A percentile compares a stretch with the other conserved stretches of the same genome.
These are phyloP conservation scores for Zapus hudsonius DNA, from an alignment of 2,113 vertebrate genomes.

Conservation along the genomic window DNA sequence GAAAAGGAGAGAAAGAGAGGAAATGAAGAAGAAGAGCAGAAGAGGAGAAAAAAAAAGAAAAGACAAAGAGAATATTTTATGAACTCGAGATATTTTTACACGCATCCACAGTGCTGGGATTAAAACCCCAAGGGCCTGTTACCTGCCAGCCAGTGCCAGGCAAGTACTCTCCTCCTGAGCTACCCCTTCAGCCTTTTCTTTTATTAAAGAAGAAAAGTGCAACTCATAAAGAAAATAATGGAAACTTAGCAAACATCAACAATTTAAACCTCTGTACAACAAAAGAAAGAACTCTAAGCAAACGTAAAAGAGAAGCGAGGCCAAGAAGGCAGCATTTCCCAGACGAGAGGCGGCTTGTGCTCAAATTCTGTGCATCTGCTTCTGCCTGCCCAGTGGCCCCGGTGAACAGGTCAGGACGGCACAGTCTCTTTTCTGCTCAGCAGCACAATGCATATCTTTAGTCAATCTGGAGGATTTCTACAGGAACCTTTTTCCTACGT, in stretches of 20 bases:
- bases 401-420: background rate
- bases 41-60: too few relatives aligned
- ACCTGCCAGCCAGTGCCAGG: background rate
- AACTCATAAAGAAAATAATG: constrained; percentile 41
- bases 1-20: too few relatives aligned
- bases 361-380: background rate
- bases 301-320: constrained; percentile 24
- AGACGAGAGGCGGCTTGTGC: background rate
- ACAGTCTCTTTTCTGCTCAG: background rate
- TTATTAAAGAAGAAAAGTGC: constrained; percentile 3
- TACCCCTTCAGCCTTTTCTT: background rate
- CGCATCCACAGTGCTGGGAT: background rate
- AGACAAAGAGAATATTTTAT: background rate
- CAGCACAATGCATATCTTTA: background rate
- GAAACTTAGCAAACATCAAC: background rate
- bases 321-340: background rate
- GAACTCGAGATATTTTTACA: background rate
- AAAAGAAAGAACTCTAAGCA: constrained; percentile 15
- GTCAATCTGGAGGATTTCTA: background rate
- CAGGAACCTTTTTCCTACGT: background rate
- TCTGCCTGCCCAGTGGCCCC: too few relatives aligned
- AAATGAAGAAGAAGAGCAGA: too few relatives aligned
- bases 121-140: background rate
- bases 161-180: background rate
- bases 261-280: background rate